phyloP scores from a whole-genome alignment of 2,797 vertebrate genomes.

The Myotis myotis region DNA sequence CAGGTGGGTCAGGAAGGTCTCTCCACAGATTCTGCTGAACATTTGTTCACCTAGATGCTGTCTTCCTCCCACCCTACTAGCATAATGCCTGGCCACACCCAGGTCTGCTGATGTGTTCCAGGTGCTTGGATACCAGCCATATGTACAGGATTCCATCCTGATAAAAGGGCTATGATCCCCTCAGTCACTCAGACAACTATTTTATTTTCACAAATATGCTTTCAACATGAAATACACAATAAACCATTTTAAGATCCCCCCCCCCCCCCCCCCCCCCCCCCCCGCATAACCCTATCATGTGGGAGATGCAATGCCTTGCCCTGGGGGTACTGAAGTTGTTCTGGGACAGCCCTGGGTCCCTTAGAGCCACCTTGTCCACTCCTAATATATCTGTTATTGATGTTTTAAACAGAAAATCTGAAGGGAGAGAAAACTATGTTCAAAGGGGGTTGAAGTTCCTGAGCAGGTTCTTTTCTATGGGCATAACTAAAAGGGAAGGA shows the following conservation, averaged over 20 bases:
- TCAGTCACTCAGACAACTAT: neutral
- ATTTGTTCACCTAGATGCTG: neutral
- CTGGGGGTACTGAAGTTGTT: neutral
- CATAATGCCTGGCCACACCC: neutral
- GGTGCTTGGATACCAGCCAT: neutral
- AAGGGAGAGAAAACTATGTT: neutral
- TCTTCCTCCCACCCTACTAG: neutral
- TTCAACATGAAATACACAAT: neutral
- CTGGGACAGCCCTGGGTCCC: too few species aligned
- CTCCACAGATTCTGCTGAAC: neutral
- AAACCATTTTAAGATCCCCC: neutral
- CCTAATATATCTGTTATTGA: neutral
- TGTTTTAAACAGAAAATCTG: neutral
- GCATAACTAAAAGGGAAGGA: neutral
- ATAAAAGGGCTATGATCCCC: neutral
- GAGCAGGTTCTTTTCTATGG: neutral
- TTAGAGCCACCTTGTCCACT: neutral
- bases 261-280: neutral
- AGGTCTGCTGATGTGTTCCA: neutral
- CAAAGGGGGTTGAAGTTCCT: neutral
- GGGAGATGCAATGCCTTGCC: neutral
- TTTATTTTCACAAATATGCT: neutral
- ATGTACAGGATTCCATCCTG: neutral
- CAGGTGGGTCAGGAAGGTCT: neutral
- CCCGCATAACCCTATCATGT: neutral